Evolutionary conservation across 2,888 invertebrate species (phyloP), one percentile per base, ranked within the genome.

Genomic region (Eilema caniola): DNA sequence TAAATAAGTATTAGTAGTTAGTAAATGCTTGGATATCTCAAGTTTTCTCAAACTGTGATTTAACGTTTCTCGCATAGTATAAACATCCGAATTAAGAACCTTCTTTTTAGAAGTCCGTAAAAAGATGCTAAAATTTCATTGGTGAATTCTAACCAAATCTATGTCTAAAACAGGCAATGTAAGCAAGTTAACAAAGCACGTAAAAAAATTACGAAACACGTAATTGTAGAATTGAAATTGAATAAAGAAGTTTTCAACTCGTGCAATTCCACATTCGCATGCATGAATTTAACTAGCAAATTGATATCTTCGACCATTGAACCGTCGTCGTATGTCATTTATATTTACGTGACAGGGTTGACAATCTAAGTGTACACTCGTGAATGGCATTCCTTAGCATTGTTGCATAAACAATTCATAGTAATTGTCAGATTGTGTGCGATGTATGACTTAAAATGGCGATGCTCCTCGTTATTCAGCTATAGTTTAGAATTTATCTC

Each of bases 381-480:
- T 69, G 70, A 74, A 77, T 71, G 60, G 62, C 70, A 72, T 77
- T 74, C 70, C 63, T 63, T 63, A 63, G 47, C 61, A 66, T n/a
- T 33, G 63, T 62, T 65, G 67, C 60, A 65, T 60, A 64, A 31
- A 70, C 67, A 63, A 79, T 68, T 64, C 64, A 60, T 66, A 31
- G 66, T 66, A 63, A 53, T 64, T 71, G 67, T 62, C 62, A 66
- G 70, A 62, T 70, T 69, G 60, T 69, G 66, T 60, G 60, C 56
- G 47, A 63, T 62, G 62, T 56, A 28, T 59, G 37, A 60, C 24
- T 59, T 41, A 67, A 11, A 56, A 59, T 59, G 66, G 16, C 25
- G 37, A 24, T 57, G 66, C 24, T 20, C 57, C 57, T 28, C 53
- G 24, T 59, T n/a, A 25, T 59, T 24, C 3, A 59, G 24, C 57